Percentiles rank a stretch among this genome's conserved stretches.
These are phyloP conservation scores for Hyles euphorbiae DNA, from an alignment of 1,140 invertebrate genomes.

Conservation along the genomic window DNA sequence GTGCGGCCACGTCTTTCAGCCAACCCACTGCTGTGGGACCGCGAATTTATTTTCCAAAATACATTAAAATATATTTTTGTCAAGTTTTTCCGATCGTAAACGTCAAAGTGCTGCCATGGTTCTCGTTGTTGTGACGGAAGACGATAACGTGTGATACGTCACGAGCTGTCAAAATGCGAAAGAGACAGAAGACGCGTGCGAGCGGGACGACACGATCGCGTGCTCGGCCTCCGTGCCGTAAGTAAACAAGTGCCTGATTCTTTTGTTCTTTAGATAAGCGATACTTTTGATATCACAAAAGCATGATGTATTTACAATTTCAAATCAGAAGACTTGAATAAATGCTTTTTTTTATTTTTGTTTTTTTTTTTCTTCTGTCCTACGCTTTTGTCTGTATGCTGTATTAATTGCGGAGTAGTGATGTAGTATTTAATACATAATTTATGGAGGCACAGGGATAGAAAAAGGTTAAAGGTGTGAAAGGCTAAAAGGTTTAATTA, in stretches of 20 bases:
- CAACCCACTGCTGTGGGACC: conserved; percentile 46
- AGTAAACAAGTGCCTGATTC: conserved; percentile 29
- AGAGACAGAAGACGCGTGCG: conserved; percentile 29
- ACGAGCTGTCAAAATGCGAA: conserved; percentile 53
- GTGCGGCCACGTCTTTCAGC: conserved; percentile 68
- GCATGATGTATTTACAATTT: neutral
- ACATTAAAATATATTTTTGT: neutral
- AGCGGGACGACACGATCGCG: conserved; percentile 31
- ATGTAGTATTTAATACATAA: no score
- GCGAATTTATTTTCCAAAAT: conserved; percentile 1
- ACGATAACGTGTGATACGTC: conserved; percentile 34
- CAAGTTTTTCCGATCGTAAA: neutral
- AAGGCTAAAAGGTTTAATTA: no score
- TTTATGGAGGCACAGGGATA: no score
- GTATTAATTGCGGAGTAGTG: no score
- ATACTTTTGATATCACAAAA: conserved; percentile 6
- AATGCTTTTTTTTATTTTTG: neutral
- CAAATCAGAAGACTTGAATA: neutral
- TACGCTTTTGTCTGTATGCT: no score
- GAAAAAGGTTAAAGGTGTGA: no score
- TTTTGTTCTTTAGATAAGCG: neutral
- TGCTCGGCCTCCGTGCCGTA: conserved; percentile 29
- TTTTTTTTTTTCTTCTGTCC: conserved; percentile 21
- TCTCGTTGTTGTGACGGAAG: conserved; percentile 21
- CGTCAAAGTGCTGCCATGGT: conserved; percentile 1